Evolutionary conservation across 2,888 invertebrate species (phyloP).

Genomic region (Aquatica leii): DNA sequence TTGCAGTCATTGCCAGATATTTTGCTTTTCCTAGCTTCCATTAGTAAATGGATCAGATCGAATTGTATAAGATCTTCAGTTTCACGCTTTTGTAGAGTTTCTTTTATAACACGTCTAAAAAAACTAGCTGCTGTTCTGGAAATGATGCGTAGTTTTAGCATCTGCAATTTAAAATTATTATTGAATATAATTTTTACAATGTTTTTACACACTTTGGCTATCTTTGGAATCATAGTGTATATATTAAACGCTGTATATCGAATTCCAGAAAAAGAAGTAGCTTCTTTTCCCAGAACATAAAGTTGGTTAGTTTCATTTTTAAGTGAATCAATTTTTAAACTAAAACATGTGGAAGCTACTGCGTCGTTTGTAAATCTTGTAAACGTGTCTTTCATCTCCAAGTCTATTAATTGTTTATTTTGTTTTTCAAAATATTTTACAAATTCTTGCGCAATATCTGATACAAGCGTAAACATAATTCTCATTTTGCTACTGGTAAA

Average conservation of each 20-base stretch:
- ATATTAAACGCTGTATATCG: too few relatives aligned
- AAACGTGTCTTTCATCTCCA: conserved; percentile 61
- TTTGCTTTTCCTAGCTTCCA: conserved; percentile 28
- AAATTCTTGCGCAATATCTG: conserved; percentile 44
- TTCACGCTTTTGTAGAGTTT: conserved; percentile 31
- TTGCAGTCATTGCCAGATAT: background rate
- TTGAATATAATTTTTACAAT: too few relatives aligned
- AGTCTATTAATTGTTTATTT: conserved; percentile 34
- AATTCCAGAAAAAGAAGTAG: conserved; percentile 51
- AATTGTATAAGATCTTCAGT: conserved; percentile 16
- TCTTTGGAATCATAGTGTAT: too few relatives aligned
- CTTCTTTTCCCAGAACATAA: conserved; percentile 62
- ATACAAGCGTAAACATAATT: conserved; percentile 49
- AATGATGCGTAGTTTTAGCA: too few relatives aligned
- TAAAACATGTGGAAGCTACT: conserved; percentile 65
- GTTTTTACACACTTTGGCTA: too few relatives aligned
- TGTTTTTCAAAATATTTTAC: conserved; percentile 43
- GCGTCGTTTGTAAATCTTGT: conserved; percentile 64
- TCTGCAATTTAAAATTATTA: too few relatives aligned
- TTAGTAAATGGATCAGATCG: conserved; percentile 29
- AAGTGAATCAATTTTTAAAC: conserved; percentile 65
- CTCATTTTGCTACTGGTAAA: conserved; percentile 58
- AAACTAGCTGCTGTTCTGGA: conserved; percentile 25
- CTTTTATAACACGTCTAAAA: conserved; percentile 39
- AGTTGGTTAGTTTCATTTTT: conserved; percentile 64